phyloP scores from a whole-genome alignment of 92 coral and sea anemone genomes.

The Phymanthus crucifer region DNA sequence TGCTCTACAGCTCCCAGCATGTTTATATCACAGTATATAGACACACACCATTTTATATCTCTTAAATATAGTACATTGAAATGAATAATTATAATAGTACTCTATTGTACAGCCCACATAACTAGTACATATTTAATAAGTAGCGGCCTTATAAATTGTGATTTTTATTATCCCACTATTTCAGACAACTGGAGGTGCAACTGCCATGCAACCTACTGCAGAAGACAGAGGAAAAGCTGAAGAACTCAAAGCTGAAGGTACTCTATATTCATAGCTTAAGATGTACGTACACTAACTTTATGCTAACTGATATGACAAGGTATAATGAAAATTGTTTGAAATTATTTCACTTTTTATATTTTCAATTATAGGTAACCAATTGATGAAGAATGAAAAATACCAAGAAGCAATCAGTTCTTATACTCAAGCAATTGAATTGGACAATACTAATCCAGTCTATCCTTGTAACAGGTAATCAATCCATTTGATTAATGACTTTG shows the following conservation, averaged over 20 bases:
- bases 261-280: not conserved
- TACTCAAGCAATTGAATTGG: conserved; percentile 85
- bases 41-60: no score
- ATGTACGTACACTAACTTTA: no score
- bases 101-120: no score
- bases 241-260: conserved; percentile 67
- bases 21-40: no score
- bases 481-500: not conserved
- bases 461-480: conserved; percentile 85
- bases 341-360: not conserved
- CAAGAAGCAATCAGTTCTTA: conserved; percentile 84
- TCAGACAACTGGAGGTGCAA: conserved; percentile 60
- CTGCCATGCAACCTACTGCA: conserved; percentile 76
- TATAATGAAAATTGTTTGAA: not conserved
- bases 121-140: no score
- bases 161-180: not conserved
- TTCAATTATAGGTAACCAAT: conserved; percentile 84
- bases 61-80: no score
- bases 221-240: conserved; percentile 71
- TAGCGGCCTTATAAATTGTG: no score
- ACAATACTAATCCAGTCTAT: conserved; percentile 88
- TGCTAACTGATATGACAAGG: no score
- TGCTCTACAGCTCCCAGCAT: no score
- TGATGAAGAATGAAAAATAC: conserved; percentile 86
- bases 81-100: no score